Evolutionary conservation across 2,888 invertebrate genomes (phyloP), one percentile per base, ranked within the genome.

Genomic region (Tubulanus polymorphus): DNA sequence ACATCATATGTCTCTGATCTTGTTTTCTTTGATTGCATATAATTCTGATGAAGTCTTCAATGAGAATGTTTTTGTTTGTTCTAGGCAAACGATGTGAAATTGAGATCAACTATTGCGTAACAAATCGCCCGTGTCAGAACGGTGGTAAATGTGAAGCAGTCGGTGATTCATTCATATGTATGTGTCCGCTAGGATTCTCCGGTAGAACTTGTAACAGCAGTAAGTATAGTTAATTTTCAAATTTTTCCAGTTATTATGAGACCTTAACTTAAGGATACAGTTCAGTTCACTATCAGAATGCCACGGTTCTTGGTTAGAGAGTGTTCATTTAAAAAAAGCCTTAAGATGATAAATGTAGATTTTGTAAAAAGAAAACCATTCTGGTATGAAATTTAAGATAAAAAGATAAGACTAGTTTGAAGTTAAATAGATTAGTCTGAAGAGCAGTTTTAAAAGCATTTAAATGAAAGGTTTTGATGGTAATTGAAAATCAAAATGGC

Each of bases 181-280:
- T 87, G 69, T 95, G 95, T 73, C 85, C 85, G 0, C 81, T 92
- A 1, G 89, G 91, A 30, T 92, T 81, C 75, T 84, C 85, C 1
- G 94, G 94, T 35, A 81, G 81, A 47, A 85, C 86, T 69, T 94
- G 94, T 72, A 88, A 91, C 72, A 85, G 87, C 73, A 80, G 90
- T 90, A 78, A 83, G 84, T 63, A n/a, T 29, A 29, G n/a, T 12
- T 15, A 6, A 5, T 35, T 8, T 23, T n/a, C 15, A n/a, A n/a
- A 37, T 51, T 3, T 2, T 48, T 53, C 6, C 2, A 27, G 3
- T 32, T 49, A 8, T 20, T 29, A 20, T 53, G 10, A 3, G 20
- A 51, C 18, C 2, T 6, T 52, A 8, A 8, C 12, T 32, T 2
- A 30, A 2, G 15, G n/a, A 27, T 20, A 50, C 18, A 12, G n/a